These are phyloP conservation scores for Drosophila anomelani DNA, from an alignment of 2,888 invertebrate species.

Conservation along the genomic window DNA sequence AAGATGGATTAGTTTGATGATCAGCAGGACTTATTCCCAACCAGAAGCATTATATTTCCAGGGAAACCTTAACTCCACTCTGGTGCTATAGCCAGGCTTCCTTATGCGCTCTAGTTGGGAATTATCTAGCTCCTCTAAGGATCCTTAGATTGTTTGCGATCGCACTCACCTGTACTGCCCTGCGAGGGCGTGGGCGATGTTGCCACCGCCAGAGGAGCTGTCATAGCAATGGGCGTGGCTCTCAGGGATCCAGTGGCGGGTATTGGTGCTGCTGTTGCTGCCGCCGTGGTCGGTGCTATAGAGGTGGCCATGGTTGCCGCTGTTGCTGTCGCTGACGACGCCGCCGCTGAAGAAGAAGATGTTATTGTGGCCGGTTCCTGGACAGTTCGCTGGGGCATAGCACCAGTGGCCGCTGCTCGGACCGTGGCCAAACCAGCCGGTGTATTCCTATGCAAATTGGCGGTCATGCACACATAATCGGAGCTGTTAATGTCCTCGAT, in stretches of 20 bases:
- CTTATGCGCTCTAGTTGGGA: background rate
- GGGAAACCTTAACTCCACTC: background rate
- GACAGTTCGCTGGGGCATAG: slow-evolving; percentile 37
- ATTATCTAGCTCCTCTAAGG: too few species aligned
- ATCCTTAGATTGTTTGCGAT: too few species aligned
- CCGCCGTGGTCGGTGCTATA: background rate
- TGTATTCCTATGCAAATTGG: slow-evolving; percentile 85
- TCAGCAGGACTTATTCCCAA: background rate
- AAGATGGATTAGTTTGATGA: slow-evolving; percentile 10
- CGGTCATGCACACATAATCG: slow-evolving; percentile 94
- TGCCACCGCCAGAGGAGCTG: slow-evolving; percentile 76
- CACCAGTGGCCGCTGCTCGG: slow-evolving; percentile 39
- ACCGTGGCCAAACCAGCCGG: slow-evolving; percentile 30
- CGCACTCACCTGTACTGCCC: slow-evolving; percentile 86
- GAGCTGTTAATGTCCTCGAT: slow-evolving; percentile 91
- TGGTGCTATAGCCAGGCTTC: background rate
- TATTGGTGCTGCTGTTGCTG: slow-evolving; percentile 9
- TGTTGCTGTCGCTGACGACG: slow-evolving; percentile 4
- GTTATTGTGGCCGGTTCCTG: slow-evolving; percentile 55
- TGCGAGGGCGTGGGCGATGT: slow-evolving; percentile 89
- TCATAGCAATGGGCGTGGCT: slow-evolving; percentile 50
- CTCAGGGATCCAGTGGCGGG: slow-evolving; percentile 51
- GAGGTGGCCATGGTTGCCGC: background rate
- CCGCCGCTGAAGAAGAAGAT: slow-evolving; percentile 41
- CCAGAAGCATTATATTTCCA: background rate